Conservation (phyloP, 1,140 invertebrate species). For the Delia radicum region DNA sequence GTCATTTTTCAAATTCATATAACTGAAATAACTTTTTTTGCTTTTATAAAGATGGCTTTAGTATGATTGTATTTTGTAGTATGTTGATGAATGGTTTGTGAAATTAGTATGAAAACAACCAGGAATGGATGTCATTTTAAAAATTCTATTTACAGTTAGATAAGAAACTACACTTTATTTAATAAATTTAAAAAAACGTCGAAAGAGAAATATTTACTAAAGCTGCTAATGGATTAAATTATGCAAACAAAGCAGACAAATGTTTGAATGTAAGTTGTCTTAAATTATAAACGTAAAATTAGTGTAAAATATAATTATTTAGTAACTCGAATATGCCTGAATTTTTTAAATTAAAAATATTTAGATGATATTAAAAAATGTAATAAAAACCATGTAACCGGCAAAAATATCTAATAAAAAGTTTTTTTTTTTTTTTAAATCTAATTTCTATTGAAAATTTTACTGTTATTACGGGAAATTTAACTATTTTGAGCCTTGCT, state of each 20-base stretch:
- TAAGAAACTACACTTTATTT: background rate
- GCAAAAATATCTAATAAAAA: no score
- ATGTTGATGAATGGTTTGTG: background rate
- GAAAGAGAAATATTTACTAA: constrained; percentile 10
- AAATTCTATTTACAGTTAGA: constrained; percentile 19
- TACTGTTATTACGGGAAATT: no score
- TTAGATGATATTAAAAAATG: no score
- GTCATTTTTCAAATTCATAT: no score
- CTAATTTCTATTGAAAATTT: no score
- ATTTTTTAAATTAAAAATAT: no score
- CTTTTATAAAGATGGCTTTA: no score
- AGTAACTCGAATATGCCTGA: no score
- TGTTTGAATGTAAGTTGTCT: constrained; percentile 13
- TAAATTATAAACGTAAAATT: background rate
- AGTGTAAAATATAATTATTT: background rate
- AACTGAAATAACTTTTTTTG: no score
- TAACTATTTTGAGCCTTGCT: no score
- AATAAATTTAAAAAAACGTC: constrained; percentile 3
- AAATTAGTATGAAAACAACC: constrained; percentile 10
- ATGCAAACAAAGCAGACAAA: background rate
- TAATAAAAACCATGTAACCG: no score
- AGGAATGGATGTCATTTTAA: constrained; percentile 1
- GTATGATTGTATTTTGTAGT: background rate
- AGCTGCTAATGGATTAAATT: background rate
- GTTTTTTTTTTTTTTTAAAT: no score